These are phyloP conservation scores for Diabrotica undecimpunctata DNA, from an alignment of 1,140 invertebrate species.

Conservation along the genomic window DNA sequence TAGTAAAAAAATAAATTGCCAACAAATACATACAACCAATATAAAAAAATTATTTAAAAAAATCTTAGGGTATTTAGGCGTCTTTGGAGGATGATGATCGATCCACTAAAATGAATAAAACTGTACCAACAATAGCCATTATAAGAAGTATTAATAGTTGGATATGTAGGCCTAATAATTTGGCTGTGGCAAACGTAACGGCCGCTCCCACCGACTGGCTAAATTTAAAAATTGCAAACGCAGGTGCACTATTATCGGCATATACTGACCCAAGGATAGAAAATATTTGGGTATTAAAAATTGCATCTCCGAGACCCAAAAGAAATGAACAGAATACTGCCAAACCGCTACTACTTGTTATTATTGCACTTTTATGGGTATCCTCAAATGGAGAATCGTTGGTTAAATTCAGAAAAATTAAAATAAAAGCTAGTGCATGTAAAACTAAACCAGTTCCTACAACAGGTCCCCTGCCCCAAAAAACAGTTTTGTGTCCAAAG, in stretches of 20 bases:
- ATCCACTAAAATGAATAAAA: conserved; percentile 63
- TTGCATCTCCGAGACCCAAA: conserved; percentile 91
- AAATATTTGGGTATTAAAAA: conserved; percentile 95
- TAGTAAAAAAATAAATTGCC: no score
- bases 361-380: conserved; percentile 57
- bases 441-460: conserved; percentile 78
- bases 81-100: no score
- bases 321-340: conserved; percentile 88
- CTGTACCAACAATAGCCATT: conserved; percentile 70
- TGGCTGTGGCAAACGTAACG: conserved; percentile 84
- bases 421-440: conserved; percentile 75
- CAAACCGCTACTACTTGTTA: conserved; percentile 58
- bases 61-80: no score
- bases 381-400: conserved; percentile 67
- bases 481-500: conserved; percentile 77
- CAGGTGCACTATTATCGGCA: conserved; percentile 80
- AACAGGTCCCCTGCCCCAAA: conserved; percentile 82
- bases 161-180: conserved; percentile 66
- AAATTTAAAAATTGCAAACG: conserved; percentile 96
- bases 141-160: conserved; percentile 77
- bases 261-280: conserved; percentile 86
- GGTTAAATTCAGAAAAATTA: conserved; percentile 86
- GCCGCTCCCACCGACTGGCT: conserved; percentile 88
- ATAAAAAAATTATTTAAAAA: no score
- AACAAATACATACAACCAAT: no score